phyloP scores from a whole-genome alignment of 1,140 invertebrate species.

The Eupristina koningsbergeri region DNA sequence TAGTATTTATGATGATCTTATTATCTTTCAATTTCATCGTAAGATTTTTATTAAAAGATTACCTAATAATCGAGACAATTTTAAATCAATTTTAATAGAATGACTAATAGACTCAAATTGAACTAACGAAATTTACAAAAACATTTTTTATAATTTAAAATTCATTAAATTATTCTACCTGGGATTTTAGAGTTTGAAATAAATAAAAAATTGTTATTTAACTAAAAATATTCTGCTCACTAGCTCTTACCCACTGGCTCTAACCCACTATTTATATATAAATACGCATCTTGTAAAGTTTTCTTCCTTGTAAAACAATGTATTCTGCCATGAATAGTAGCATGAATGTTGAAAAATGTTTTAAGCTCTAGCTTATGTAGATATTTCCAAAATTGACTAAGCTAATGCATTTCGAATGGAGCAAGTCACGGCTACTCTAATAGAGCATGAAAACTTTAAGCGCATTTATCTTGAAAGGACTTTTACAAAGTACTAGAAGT shows the following conservation, averaged over 20 bases:
- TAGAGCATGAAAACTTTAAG: conserved; percentile 11
- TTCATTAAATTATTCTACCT: no score
- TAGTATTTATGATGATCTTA: neutral
- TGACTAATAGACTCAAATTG: no score
- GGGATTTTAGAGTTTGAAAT: no score
- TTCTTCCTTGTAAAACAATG: neutral
- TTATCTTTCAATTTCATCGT: neutral
- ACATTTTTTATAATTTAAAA: no score
- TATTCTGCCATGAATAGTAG: neutral
- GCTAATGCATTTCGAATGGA: conserved; percentile 8
- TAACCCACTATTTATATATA: neutral
- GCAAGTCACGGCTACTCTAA: conserved; percentile 11
- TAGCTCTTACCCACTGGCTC: no score
- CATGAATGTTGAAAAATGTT: neutral
- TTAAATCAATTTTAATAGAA: neutral
- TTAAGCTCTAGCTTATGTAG: neutral
- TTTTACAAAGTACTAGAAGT: conserved; percentile 14
- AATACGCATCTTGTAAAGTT: neutral
- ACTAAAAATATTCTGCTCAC: no score
- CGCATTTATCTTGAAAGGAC: conserved; percentile 15
- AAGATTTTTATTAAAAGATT: neutral
- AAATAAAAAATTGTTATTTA: no score
- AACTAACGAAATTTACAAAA: no score
- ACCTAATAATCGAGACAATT: neutral
- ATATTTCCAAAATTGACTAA: conserved; percentile 5